phyloP scores from a whole-genome alignment of 2,797 vertebrate species.

The Siniperca undulata region DNA sequence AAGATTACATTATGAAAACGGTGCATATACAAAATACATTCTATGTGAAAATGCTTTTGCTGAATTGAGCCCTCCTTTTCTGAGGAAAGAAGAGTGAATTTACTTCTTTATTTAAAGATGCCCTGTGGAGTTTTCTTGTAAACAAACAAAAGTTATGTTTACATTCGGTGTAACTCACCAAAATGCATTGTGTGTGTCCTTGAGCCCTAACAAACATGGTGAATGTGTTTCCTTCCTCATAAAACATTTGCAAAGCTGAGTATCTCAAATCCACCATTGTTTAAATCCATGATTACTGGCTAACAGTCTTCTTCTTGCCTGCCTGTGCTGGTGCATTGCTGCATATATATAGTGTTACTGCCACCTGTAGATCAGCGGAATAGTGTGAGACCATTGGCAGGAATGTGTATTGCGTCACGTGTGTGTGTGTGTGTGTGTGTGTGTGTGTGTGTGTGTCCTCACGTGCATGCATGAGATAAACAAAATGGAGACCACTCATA shows the following conservation, averaged over 20 bases:
- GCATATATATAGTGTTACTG: not conserved
- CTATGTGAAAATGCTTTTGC: not conserved
- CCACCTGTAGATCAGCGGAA: not conserved
- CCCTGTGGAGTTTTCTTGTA: not conserved
- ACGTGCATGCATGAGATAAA: not conserved
- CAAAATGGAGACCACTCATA: not conserved
- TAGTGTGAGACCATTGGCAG: not conserved
- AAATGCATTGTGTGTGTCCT: not conserved
- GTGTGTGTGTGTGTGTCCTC: no score
- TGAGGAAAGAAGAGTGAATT: not conserved
- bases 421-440: no score
- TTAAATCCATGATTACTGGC: not conserved
- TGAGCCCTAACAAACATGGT: not conserved
- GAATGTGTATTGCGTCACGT: not conserved
- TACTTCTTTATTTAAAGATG: not conserved
- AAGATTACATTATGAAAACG: not conserved
- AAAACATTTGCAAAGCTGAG: not conserved
- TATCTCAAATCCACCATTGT: not conserved
- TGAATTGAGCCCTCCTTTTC: not conserved
- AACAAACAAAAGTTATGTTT: conserved; percentile 15
- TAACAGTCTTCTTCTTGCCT: not conserved
- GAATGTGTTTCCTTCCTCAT: conserved; percentile 6
- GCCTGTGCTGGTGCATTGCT: not conserved
- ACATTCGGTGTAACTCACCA: not conserved
- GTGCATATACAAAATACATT: not conserved